Conservation (phyloP, 1,140 invertebrate genomes). For the Drosophila burlai region DNA sequence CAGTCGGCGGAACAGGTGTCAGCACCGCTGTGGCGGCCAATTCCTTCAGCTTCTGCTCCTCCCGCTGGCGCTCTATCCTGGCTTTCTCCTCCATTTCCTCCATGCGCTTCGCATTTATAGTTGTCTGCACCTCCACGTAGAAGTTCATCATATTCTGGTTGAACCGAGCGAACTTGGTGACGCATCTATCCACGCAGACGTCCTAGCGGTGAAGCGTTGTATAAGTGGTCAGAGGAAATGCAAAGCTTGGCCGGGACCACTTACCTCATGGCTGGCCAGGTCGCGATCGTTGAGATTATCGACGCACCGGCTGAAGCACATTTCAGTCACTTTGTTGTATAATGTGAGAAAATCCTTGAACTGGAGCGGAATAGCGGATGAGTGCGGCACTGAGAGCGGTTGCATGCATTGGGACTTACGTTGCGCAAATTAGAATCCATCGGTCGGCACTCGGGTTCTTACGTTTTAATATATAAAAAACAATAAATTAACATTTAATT, state of each 20-base stretch:
- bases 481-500: conserved; percentile 27
- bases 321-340: conserved; percentile 94
- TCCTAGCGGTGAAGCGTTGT: conserved; percentile 85
- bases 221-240: background rate
- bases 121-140: conserved; percentile 83
- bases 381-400: no score
- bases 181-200: conserved; percentile 92
- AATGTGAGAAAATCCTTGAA: conserved; percentile 94
- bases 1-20: conserved; percentile 23
- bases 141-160: conserved; percentile 90
- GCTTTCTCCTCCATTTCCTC: conserved; percentile 68
- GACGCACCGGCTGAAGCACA: conserved; percentile 94
- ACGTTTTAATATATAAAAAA: conserved; percentile 13
- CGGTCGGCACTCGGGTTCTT: background rate
- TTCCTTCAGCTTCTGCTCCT: conserved; percentile 51
- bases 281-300: conserved; percentile 93
- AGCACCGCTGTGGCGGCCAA: conserved; percentile 27
- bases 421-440: conserved; percentile 77
- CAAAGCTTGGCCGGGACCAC: background rate
- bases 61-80: conserved; percentile 54
- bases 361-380: conserved; percentile 78
- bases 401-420: conserved; percentile 32
- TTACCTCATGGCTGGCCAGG: conserved; percentile 89
- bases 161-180: conserved; percentile 95
- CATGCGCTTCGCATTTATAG: conserved; percentile 67